Base-by-base conservation (phyloP, 2,797 vertebrate species). In the Mormyrus proboscirostris region DNA sequence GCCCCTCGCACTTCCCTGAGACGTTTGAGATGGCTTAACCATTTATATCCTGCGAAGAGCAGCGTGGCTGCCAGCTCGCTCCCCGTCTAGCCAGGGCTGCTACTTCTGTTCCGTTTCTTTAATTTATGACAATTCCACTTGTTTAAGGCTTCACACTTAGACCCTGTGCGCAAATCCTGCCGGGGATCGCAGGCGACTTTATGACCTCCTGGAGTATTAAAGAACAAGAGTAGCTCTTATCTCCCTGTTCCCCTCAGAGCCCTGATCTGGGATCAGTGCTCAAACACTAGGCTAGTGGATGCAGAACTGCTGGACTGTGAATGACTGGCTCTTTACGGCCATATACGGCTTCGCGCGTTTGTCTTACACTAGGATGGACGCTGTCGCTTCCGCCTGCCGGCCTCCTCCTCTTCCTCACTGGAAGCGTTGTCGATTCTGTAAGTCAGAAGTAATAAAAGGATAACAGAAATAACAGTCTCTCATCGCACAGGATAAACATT, bases 381-480 rank as follows among this genome's bases (percentile, higher is more conserved):
- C 25, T 55, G 88, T 76, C 88, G 29, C 55, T 85, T 51, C 49
- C 44, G 50, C 85, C 90, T 86, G 88, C n/a, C 5, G 1, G 6
- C 47, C 3, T 22, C n/a, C 82, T 25, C 51, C 84, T 25, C 76
- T 53, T 22, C 16, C 65, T 73, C 79, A 88, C 55, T 25, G 62
- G 38, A 89, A 41, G 57, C 10, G 25, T 76, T 73, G 41, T 83
- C 62, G 38, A 76, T 38, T 51, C 44, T 12, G 33, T 51, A 85
- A 89, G 89, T 53, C 79, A 89, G 53, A 89, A 88, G 89, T 79
- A 73, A 89, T 90, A 89, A 59, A 59, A 44, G 69, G 7, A 51
- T 22, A 88, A 44, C 84, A 86, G 59, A 89, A 89, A 87, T 76
- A 44, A 44, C 29, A 53, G 59, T 53, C 53, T 29, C 69, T 57